Percentiles rank a stretch among this genome's conserved stretches.
phyloP scores from a whole-genome alignment of 1,140 invertebrate species.

The Neoseiulus cucumeris region DNA sequence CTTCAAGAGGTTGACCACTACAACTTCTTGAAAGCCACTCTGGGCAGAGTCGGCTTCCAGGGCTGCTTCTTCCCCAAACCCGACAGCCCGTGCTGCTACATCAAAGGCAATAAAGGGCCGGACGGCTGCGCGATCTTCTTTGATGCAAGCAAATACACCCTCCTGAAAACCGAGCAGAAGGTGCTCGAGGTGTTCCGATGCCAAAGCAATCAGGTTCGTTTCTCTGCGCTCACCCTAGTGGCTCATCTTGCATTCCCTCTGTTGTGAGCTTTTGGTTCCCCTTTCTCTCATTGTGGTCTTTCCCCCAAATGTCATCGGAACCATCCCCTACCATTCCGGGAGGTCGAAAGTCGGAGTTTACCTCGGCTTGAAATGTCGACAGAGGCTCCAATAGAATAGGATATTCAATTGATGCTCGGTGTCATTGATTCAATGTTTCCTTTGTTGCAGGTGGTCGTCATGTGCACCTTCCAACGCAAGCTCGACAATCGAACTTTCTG shows the following conservation, averaged over 20 bases:
- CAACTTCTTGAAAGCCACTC: conserved; percentile 39
- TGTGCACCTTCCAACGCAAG: conserved; percentile 35
- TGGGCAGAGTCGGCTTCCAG: conserved; percentile 41
- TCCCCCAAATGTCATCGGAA: too few relatives aligned
- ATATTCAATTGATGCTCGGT: neutral
- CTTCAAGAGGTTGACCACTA: conserved; percentile 52
- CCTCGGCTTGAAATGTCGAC: too few relatives aligned
- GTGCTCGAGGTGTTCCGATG: conserved; percentile 46
- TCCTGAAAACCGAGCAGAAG: conserved; percentile 37
- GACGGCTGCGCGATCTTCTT: conserved; percentile 62
- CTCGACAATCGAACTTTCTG: conserved; percentile 38
- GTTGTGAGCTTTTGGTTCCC: too few relatives aligned
- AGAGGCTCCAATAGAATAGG: neutral
- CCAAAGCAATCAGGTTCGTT: conserved; percentile 43
- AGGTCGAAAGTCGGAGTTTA: too few relatives aligned
- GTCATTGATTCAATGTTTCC: neutral
- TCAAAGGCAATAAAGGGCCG: conserved; percentile 48
- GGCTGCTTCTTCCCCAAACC: conserved; percentile 55
- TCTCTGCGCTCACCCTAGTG: conserved; percentile 15
- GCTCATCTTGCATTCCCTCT: neutral
- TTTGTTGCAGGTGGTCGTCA: conserved; percentile 37
- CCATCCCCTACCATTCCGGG: too few relatives aligned
- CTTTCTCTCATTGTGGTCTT: too few relatives aligned
- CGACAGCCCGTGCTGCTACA: conserved; percentile 53
- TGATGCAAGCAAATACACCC: conserved; percentile 38